A percentile compares a stretch with the other conserved stretches of the same genome.
Conservation (phyloP, 2,797 vertebrate species). For the Clamator glandarius region DNA sequence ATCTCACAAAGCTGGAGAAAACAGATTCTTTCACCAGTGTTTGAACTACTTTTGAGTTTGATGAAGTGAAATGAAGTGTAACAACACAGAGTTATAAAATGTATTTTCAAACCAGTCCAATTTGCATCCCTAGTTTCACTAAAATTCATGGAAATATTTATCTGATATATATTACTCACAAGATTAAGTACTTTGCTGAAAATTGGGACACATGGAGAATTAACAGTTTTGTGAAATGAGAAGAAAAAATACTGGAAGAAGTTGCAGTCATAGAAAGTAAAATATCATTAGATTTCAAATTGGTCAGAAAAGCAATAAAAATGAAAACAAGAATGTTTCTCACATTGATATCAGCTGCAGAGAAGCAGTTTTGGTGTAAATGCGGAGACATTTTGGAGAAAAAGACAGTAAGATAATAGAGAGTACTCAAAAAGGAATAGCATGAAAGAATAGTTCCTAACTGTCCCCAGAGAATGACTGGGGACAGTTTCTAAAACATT, state of each 20-base stretch:
- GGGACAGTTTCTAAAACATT: background rate
- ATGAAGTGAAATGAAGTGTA: background rate
- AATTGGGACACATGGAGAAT: background rate
- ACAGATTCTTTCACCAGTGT: background rate
- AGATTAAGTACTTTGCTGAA: background rate
- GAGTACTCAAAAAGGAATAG: background rate
- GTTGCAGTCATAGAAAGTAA: background rate
- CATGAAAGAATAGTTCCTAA: background rate
- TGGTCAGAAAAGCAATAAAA: background rate
- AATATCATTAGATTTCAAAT: background rate
- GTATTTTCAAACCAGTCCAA: background rate
- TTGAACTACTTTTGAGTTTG: background rate
- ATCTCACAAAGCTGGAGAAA: background rate
- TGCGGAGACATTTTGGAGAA: background rate
- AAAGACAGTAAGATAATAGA: background rate
- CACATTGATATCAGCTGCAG: background rate
- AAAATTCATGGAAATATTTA: background rate
- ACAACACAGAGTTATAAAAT: background rate
- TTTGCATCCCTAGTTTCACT: background rate
- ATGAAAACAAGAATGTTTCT: background rate
- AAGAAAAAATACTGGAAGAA: background rate
- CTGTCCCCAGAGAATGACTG: background rate
- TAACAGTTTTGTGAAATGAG: background rate
- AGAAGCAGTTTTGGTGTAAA: background rate
- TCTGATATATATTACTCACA: background rate